A percentile compares a stretch with the other conserved stretches of the same genome.
These are phyloP conservation scores for Malacosoma neustria DNA, from an alignment of 2,888 invertebrate species.

Conservation along the genomic window DNA sequence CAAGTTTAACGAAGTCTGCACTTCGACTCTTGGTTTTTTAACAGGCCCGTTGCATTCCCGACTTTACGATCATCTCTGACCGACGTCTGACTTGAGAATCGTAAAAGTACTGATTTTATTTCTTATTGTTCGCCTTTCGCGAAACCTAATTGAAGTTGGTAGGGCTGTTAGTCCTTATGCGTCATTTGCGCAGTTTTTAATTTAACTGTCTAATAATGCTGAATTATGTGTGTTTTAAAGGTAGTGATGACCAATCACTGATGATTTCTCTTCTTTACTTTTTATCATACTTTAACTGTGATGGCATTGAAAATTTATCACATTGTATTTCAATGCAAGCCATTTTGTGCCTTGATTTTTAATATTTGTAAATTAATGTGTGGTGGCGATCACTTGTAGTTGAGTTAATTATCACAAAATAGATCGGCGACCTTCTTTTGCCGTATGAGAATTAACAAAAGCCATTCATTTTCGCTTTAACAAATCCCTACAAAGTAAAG, in stretches of 20 bases:
- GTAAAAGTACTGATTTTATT: conserved; percentile 70
- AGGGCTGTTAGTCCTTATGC: conserved; percentile 30
- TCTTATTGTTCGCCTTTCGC: conserved; percentile 72
- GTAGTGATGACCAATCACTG: conserved; percentile 38
- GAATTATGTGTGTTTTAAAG: conserved; percentile 46
- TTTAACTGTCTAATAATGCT: conserved; percentile 49
- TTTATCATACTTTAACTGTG: conserved; percentile 55
- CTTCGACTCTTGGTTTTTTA: conserved; percentile 50
- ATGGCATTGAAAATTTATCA: conserved; percentile 21
- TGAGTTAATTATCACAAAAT: no score
- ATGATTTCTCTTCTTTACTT: conserved; percentile 51
- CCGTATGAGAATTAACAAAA: no score
- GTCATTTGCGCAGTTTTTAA: conserved; percentile 66
- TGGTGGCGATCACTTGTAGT: no score
- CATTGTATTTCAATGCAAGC: conserved; percentile 9
- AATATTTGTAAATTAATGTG: no score
- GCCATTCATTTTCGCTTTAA: no score
- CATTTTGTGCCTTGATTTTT: no score
- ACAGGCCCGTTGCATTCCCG: conserved; percentile 63
- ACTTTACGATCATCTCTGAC: conserved; percentile 60
- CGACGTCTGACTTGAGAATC: conserved; percentile 58
- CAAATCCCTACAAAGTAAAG: no score
- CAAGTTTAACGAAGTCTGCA: conserved; percentile 32
- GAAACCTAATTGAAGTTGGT: conserved; percentile 70
- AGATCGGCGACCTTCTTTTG: no score